These are phyloP conservation scores for Blera fallax DNA, from an alignment of 2,888 invertebrate genomes.

Conservation along the genomic window DNA sequence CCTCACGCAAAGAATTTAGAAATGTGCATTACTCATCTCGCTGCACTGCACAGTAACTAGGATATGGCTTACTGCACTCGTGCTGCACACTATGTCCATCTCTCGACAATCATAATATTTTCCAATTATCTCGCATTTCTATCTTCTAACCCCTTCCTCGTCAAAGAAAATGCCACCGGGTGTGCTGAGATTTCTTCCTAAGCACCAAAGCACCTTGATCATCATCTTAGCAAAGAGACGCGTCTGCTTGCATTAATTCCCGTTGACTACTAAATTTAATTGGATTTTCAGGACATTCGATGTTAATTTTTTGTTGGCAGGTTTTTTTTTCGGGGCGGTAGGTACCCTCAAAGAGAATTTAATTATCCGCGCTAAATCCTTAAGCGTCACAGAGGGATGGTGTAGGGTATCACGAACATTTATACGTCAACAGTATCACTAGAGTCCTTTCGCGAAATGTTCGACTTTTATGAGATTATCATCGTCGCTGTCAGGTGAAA, in stretches of 20 bases:
- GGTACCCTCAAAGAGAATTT: constrained; percentile 55
- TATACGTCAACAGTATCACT: constrained; percentile 39
- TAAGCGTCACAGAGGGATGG: background rate
- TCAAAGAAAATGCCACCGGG: background rate
- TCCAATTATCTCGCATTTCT: constrained; percentile 52
- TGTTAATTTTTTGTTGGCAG: constrained; percentile 53
- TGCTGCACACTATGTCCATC: constrained; percentile 43
- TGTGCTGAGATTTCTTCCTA: constrained; percentile 21
- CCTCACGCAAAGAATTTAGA: constrained; percentile 19
- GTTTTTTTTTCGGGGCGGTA: constrained; percentile 7
- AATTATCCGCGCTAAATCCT: constrained; percentile 59
- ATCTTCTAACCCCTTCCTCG: background rate
- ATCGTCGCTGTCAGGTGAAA: constrained; percentile 56
- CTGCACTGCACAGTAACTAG: constrained; percentile 9
- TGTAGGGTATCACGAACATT: constrained; percentile 2
- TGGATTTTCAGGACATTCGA: constrained; percentile 70
- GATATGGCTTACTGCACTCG: constrained; percentile 1
- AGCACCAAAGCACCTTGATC: constrained; percentile 38
- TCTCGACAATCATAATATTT: constrained; percentile 42
- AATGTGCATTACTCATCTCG: constrained; percentile 49
- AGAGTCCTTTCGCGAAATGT: constrained; percentile 25
- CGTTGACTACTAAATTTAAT: constrained; percentile 65
- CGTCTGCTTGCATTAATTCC: constrained; percentile 55
- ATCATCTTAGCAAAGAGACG: background rate
- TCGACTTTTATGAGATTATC: constrained; percentile 62